Percentiles rank a stretch among this genome's conserved stretches.
phyloP scores from a whole-genome alignment of 92 coral and sea anemone species.

The Zoanthus gigantus region DNA sequence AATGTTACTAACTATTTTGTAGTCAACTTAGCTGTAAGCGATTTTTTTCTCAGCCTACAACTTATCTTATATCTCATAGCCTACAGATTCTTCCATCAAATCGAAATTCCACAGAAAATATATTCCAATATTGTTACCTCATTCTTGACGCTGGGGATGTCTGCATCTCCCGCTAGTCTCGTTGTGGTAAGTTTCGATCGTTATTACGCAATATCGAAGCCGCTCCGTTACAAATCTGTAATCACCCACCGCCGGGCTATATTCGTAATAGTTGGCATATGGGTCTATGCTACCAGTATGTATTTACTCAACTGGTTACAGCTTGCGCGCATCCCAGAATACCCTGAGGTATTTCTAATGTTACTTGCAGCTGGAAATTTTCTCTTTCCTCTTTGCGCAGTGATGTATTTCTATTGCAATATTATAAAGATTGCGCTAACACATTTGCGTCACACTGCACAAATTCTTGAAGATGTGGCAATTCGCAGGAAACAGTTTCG shows the following conservation, averaged over 20 bases:
- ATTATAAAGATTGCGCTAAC: slow-evolving; percentile 78
- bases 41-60: slow-evolving; percentile 55
- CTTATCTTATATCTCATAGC: slow-evolving; percentile 41
- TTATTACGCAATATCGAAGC: slow-evolving; percentile 60
- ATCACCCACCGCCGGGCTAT: too few species aligned
- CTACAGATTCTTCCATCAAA: background rate
- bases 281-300: background rate
- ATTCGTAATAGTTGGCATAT: too few species aligned
- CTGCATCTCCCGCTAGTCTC: slow-evolving; percentile 80
- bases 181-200: slow-evolving; percentile 69
- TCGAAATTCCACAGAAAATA: background rate
- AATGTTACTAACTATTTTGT: slow-evolving; percentile 90
- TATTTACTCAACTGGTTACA: slow-evolving; percentile 43
- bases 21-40: slow-evolving; percentile 84
- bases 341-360: slow-evolving; percentile 49
- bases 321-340: background rate
- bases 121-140: slow-evolving; percentile 11
- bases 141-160: slow-evolving; percentile 61
- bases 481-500: slow-evolving; percentile 76
- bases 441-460: slow-evolving; percentile 79
- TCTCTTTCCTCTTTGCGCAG: slow-evolving; percentile 66
- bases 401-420: slow-evolving; percentile 71
- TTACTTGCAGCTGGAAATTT: slow-evolving; percentile 68
- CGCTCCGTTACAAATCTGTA: slow-evolving; percentile 74
- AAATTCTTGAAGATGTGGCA: slow-evolving; percentile 55